Conservation (phyloP, 2,797 vertebrate genomes). For the Peromyscus attwateri region DNA sequence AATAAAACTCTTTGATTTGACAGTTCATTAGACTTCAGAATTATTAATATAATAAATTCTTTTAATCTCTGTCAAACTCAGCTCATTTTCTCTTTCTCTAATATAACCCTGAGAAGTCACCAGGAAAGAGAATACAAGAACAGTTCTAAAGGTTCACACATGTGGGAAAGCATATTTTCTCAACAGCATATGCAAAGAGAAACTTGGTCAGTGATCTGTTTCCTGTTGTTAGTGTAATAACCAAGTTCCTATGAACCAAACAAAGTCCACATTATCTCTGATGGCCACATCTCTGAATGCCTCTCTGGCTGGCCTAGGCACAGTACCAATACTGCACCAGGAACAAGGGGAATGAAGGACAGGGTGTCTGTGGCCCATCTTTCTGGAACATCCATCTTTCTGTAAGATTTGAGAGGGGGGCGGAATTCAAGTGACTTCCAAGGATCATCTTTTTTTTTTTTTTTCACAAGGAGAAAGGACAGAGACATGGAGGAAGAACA, state of each 20-base stretch:
- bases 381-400: neutral
- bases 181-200: neutral
- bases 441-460: neutral
- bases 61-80: conserved; percentile 31
- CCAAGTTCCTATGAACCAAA: neutral
- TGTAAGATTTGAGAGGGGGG: neutral
- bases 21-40: conserved; percentile 34
- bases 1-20: conserved; percentile 50
- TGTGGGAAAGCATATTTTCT: neutral
- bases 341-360: neutral
- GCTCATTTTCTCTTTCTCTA: conserved; percentile 37
- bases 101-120: neutral
- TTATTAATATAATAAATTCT: conserved; percentile 53
- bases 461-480: neutral
- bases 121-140: neutral
- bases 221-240: neutral
- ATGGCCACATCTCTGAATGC: neutral
- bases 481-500: neutral
- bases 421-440: neutral
- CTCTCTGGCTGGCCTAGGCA: neutral
- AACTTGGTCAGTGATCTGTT: neutral
- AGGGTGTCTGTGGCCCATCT: neutral
- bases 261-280: neutral
- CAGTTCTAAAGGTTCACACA: neutral
- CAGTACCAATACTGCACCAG: neutral